Conservation (phyloP, 2,797 vertebrate genomes). For the Serranus cabrilla region DNA sequence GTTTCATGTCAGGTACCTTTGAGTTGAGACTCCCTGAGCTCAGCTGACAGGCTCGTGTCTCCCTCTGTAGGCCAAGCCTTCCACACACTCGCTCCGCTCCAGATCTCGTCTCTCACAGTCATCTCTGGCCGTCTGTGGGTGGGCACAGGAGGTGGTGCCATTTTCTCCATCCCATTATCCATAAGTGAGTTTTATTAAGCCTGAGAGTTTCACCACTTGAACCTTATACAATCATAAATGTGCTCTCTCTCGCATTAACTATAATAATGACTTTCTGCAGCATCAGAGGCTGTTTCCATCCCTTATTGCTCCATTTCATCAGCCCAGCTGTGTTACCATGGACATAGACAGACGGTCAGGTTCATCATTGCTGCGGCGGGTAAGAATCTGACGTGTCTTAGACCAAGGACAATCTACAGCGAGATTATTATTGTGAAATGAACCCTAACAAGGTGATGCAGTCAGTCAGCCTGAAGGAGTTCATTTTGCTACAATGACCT, state of each 20-base stretch:
- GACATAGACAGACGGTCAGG: conserved; percentile 87
- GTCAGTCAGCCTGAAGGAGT: too few species aligned
- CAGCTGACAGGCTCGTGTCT: conserved; percentile 9
- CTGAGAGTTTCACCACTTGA: background rate
- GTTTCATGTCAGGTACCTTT: background rate
- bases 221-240: background rate
- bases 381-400: conserved; percentile 47
- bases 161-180: conserved; percentile 85
- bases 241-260: background rate
- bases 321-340: conserved; percentile 87
- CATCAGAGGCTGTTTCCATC: conserved; percentile 85
- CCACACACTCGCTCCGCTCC: conserved; percentile 84
- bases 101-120: conserved; percentile 83
- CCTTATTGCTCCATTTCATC: conserved; percentile 83
- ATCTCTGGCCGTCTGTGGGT: conserved; percentile 86
- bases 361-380: conserved; percentile 86
- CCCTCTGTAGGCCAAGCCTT: conserved; percentile 78
- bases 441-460: too few species aligned
- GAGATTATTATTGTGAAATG: too few species aligned
- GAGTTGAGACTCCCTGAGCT: background rate
- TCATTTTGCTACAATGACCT: too few species aligned
- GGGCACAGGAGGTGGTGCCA: conserved; percentile 86
- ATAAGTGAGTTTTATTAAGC: conserved; percentile 79
- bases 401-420: background rate
- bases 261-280: conserved; percentile 58